Conservation (phyloP, 2,797 vertebrate species). For the Microctenopoma lineatum region DNA sequence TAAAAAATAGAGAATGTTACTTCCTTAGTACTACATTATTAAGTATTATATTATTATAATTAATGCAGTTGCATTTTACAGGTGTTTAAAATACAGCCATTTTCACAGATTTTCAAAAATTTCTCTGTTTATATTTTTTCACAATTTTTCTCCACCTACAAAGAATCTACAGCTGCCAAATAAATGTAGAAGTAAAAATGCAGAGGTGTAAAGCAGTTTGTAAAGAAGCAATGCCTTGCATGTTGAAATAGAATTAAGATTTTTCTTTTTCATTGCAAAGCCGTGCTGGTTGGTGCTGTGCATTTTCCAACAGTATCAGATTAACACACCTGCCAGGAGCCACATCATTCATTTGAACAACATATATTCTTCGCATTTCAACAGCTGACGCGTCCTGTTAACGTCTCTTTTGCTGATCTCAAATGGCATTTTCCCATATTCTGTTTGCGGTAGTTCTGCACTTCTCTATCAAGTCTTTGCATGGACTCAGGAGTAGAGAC, state of each 20-base stretch:
- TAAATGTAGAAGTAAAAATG: no score
- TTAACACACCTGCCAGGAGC: constrained; percentile 21
- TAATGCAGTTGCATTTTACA: neutral
- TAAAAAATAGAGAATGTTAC: no score
- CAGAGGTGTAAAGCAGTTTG: neutral
- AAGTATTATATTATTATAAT: neutral
- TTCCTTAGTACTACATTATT: no score
- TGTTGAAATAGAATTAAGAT: constrained; percentile 40
- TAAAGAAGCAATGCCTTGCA: constrained; percentile 22
- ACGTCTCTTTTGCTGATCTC: constrained; percentile 14
- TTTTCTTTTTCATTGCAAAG: constrained; percentile 16
- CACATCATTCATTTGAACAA: constrained; percentile 20
- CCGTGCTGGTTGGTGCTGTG: neutral
- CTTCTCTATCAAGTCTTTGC: neutral
- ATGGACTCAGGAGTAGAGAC: neutral
- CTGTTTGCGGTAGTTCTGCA: neutral
- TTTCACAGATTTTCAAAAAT: no score
- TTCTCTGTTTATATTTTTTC: no score
- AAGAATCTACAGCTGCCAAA: no score
- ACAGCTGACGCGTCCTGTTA: constrained; percentile 28
- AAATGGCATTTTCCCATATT: constrained; percentile 9
- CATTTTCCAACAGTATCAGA: constrained; percentile 14
- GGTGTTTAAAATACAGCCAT: no score
- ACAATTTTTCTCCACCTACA: no score
- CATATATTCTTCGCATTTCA: constrained; percentile 42